phyloP scores from a whole-genome alignment of 1,140 invertebrate species.

The Zaprionus inermis region DNA sequence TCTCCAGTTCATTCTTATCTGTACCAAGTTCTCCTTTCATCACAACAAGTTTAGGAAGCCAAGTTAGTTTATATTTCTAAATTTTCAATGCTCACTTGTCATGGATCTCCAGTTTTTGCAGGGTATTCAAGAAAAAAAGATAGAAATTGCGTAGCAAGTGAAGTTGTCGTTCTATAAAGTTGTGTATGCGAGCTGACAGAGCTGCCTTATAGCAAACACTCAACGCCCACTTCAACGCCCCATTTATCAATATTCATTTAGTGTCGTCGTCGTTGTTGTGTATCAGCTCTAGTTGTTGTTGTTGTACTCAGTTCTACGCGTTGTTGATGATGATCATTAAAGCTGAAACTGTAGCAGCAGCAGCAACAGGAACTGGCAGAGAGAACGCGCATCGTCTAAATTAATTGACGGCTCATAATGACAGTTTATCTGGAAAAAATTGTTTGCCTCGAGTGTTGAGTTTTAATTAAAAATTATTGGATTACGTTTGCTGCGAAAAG shows the following conservation, averaged over 20 bases:
- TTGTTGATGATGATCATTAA: conserved; percentile 77
- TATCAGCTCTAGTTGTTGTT: conserved; percentile 45
- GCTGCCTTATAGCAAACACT: conserved; percentile 27
- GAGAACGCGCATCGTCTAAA: conserved; percentile 63
- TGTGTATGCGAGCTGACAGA: conserved; percentile 15
- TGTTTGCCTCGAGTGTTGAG: conserved; percentile 81
- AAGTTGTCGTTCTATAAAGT: conserved; percentile 43
- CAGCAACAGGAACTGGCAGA: conserved; percentile 6
- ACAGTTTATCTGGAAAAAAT: conserved; percentile 83
- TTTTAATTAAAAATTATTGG: conserved; percentile 83
- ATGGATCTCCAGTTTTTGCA: not conserved
- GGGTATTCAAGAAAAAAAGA: not conserved
- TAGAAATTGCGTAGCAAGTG: conserved; percentile 39
- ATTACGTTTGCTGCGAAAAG: conserved; percentile 67
- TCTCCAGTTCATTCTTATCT: no score
- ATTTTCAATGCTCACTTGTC: no score
- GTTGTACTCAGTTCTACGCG: conserved; percentile 21
- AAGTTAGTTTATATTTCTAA: no score
- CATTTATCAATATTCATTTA: conserved; percentile 83
- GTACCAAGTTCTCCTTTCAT: no score
- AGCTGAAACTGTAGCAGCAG: conserved; percentile 29
- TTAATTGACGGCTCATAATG: conserved; percentile 83
- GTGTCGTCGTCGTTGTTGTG: conserved; percentile 67
- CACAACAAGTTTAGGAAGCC: no score
- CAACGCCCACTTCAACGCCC: conserved; percentile 77